A percentile compares a stretch with the other conserved stretches of the same genome.
Conservation (phyloP, 1,140 invertebrate species). For the Drosophila varians region DNA sequence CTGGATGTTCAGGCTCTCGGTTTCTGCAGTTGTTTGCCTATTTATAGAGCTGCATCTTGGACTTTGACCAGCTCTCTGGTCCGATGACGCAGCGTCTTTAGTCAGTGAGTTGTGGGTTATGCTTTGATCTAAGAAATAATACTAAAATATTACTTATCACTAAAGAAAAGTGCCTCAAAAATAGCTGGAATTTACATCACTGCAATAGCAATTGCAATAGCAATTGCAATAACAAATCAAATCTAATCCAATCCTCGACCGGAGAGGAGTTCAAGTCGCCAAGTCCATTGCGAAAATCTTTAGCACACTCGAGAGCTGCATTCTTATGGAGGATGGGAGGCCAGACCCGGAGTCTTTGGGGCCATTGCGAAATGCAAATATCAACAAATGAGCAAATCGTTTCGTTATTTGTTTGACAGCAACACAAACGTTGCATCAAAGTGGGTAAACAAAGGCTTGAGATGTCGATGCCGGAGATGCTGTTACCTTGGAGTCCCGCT, state of each 20-base stretch:
- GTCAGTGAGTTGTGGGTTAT: background rate
- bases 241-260: slow-evolving; percentile 21
- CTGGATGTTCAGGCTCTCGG: slow-evolving; percentile 39
- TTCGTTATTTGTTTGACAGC: slow-evolving; percentile 77
- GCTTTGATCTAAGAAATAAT: background rate
- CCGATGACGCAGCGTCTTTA: slow-evolving; percentile 69
- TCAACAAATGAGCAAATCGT: slow-evolving; percentile 73
- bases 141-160: background rate
- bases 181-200: background rate
- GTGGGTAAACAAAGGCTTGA: slow-evolving; percentile 59
- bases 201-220: background rate
- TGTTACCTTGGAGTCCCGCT: slow-evolving; percentile 52
- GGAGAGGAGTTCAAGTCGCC: slow-evolving; percentile 60
- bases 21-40: slow-evolving; percentile 61
- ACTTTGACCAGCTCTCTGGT: slow-evolving; percentile 58
- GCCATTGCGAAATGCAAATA: slow-evolving; percentile 73
- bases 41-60: slow-evolving; percentile 64
- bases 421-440: slow-evolving; percentile 66
- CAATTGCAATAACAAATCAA: background rate
- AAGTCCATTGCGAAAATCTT: slow-evolving; percentile 59
- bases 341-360: background rate
- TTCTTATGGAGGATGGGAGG: slow-evolving; percentile 12
- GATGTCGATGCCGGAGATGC: slow-evolving; percentile 18
- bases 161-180: background rate
- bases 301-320: slow-evolving; percentile 52